These are phyloP conservation scores for Drosophila kepulauana DNA, from an alignment of 1,140 invertebrate species.

Conservation along the genomic window DNA sequence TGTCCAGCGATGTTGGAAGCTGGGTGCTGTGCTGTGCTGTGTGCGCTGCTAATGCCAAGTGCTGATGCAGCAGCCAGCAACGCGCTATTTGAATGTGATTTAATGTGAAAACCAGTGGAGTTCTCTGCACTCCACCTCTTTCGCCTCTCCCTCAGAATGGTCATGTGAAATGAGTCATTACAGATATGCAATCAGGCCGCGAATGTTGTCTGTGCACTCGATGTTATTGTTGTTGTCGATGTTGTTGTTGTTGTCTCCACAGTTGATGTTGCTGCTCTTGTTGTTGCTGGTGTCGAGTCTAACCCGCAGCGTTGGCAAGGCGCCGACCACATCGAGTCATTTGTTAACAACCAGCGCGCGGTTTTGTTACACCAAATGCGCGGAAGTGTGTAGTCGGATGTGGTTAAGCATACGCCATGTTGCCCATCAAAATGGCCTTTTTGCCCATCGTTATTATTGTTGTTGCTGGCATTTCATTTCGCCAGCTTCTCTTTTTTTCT, in stretches of 20 bases:
- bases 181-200: slow-evolving; percentile 60
- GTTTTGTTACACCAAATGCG: slow-evolving; percentile 82
- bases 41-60: slow-evolving; percentile 48
- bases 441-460: slow-evolving; percentile 35
- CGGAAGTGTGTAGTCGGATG: slow-evolving; percentile 82
- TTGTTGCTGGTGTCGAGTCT: slow-evolving; percentile 21
- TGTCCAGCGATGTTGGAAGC: slow-evolving; percentile 42
- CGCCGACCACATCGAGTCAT: slow-evolving; percentile 74
- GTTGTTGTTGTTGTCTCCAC: not conserved
- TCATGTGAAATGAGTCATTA: slow-evolving; percentile 81
- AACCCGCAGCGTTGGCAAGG: slow-evolving; percentile 44
- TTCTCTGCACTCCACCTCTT: not conserved
- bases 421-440: slow-evolving; percentile 76
- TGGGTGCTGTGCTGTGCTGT: not conserved
- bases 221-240: slow-evolving; percentile 19
- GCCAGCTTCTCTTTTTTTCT: not conserved
- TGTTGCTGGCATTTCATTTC: slow-evolving; percentile 21
- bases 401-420: slow-evolving; percentile 82
- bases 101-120: slow-evolving; percentile 45
- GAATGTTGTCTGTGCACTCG: slow-evolving; percentile 28
- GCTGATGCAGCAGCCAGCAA: slow-evolving; percentile 47
- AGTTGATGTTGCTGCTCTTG: slow-evolving; percentile 2
- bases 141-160: slow-evolving; percentile 37
- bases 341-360: slow-evolving; percentile 80
- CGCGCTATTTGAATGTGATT: slow-evolving; percentile 57